These are phyloP conservation scores for Lepidotrigona ventralis DNA, from an alignment of 1,140 invertebrate genomes.

Conservation along the genomic window DNA sequence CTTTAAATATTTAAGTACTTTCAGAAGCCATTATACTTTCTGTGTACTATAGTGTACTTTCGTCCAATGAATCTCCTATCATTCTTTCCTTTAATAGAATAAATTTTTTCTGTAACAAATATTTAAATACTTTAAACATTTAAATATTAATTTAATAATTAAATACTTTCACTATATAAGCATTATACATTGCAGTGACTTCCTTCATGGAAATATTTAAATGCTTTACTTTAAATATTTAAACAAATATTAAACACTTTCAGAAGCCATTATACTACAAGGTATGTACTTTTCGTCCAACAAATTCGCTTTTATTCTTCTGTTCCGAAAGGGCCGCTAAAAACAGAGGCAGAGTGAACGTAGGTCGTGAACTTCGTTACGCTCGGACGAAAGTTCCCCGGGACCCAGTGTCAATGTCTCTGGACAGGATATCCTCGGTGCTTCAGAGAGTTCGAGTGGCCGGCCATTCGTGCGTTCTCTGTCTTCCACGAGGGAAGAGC, in stretches of 20 bases:
- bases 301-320: neutral
- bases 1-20: no score
- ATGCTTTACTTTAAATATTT: no score
- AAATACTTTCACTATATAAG: no score
- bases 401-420: slow-evolving; percentile 56
- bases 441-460: slow-evolving; percentile 23
- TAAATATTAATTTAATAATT: no score
- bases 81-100: neutral
- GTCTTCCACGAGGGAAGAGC: slow-evolving; percentile 7
- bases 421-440: slow-evolving; percentile 55
- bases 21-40: no score
- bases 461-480: slow-evolving; percentile 22
- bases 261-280: no score
- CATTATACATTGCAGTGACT: no score
- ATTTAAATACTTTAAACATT: no score
- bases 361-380: slow-evolving; percentile 28
- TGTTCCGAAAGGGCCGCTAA: neutral
- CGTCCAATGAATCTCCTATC: neutral
- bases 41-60: neutral
- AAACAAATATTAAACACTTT: no score
- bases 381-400: slow-evolving; percentile 8
- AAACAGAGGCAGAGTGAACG: neutral
- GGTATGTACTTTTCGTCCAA: no score
- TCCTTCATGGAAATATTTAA: no score
- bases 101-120: no score